A percentile compares a stretch with the other conserved stretches of the same genome.
These are phyloP conservation scores for Cheilinus undulatus DNA, from an alignment of 2,113 vertebrate species.

Conservation along the genomic window DNA sequence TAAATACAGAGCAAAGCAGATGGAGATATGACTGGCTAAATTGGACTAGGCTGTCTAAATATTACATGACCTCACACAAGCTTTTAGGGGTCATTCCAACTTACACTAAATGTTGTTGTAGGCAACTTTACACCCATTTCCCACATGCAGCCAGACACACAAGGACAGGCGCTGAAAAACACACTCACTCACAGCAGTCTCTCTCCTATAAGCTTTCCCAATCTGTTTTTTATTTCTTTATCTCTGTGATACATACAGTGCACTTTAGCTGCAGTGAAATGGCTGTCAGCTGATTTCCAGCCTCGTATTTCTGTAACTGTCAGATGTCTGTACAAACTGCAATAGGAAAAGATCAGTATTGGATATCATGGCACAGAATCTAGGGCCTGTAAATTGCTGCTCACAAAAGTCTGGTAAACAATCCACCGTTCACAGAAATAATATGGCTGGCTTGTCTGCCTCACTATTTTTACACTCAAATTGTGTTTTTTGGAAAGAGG, in stretches of 20 bases:
- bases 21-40: slow-evolving; percentile 75
- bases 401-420: slow-evolving; percentile 43
- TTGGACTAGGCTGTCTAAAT: slow-evolving; percentile 79
- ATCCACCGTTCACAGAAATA: slow-evolving; percentile 38
- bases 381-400: slow-evolving; percentile 53
- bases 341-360: slow-evolving; percentile 61
- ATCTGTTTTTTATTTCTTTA: slow-evolving; percentile 50
- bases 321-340: slow-evolving; percentile 42
- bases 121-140: slow-evolving; percentile 47
- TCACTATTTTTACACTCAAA: neutral
- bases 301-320: slow-evolving; percentile 47
- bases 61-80: slow-evolving; percentile 67
- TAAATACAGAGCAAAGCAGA: slow-evolving; percentile 72
- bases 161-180: slow-evolving; percentile 24
- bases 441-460: neutral
- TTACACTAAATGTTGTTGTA: slow-evolving; percentile 65
- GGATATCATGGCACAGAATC: slow-evolving; percentile 58
- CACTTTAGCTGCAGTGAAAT: slow-evolving; percentile 63
- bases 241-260: slow-evolving; percentile 45
- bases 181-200: slow-evolving; percentile 11
- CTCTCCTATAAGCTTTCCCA: slow-evolving; percentile 38
- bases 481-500: slow-evolving; percentile 2
- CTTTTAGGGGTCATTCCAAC: slow-evolving; percentile 76
- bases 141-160: slow-evolving; percentile 43
- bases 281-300: slow-evolving; percentile 64